Evolutionary conservation across 2,888 invertebrate genomes (phyloP), one percentile per base, ranked within the genome.

Genomic region (Ectemnius lituratus): DNA sequence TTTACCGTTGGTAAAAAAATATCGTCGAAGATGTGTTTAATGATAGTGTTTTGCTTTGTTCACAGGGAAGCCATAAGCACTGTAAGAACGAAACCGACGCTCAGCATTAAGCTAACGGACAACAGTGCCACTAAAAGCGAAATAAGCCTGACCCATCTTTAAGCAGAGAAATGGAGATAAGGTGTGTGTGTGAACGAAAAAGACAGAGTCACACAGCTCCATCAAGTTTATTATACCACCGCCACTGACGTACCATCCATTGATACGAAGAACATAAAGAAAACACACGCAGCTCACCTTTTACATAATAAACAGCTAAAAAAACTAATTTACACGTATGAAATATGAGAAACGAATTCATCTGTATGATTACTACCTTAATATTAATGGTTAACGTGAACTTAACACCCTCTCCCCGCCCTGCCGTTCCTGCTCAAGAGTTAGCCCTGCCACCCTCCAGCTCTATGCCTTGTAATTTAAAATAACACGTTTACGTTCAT

Each of bases 351-450:
- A 82, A 84, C 87, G 84, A 88, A 86, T 89, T 87, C 87, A 88
- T 88, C 88, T 90, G 90, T 90, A 89, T 82, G 88, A 88, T 88
- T 90, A 87, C 81, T 89, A 90, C 85, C 86, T 85, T 90, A 88
- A 89, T 90, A 88, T 89, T 87, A 85, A 89, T 89, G 89, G 88
- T 88, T 89, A 89, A 85, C 88, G 87, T 88, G 88, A 88, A 88
- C 88, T 88, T 87, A 86, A 87, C 83, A 82, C 82, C 80, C 37
- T 37, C 37, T 37, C 37, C 37, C 37, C 37, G 37, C 37, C 81
- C 81, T 67, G 73, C 81, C 81, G 72, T 70, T 78, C 78, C 82
- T 80, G 76, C 79, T 77, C 79, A 80, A 75, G 71, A 83, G 69
- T 76, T 76, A 75, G 76, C 75, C 76, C 76, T 73, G 73, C 80